phyloP scores from a whole-genome alignment of 2,888 invertebrate genomes.

The Parnassius glacialis region DNA sequence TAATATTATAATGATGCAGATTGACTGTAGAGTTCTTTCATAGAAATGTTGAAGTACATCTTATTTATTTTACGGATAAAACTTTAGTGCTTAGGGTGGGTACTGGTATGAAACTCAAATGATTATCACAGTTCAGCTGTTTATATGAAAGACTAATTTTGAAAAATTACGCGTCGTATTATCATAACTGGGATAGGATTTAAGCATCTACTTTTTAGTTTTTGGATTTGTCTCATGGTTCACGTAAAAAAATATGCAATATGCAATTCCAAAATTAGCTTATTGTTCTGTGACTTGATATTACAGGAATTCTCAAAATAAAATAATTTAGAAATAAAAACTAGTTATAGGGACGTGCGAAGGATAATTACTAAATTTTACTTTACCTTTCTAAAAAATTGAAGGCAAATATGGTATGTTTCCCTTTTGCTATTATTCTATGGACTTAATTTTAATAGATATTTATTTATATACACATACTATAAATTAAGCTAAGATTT shows the following conservation, averaged over 20 bases:
- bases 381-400: constrained; percentile 9
- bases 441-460: constrained; percentile 6
- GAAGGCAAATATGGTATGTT: constrained; percentile 16
- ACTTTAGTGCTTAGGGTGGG: constrained; percentile 17
- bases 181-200: not conserved
- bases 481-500: constrained; percentile 32
- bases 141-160: constrained; percentile 22
- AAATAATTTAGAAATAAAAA: constrained; percentile 3
- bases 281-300: too few relatives aligned
- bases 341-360: constrained; percentile 22
- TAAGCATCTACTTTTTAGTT: constrained; percentile 4
- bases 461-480: constrained; percentile 18
- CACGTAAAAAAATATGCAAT: too few relatives aligned
- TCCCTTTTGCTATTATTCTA: constrained; percentile 2
- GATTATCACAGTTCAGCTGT: constrained; percentile 36
- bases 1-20: constrained; percentile 26
- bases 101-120: constrained; percentile 25
- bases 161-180: constrained; percentile 5
- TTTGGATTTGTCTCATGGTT: not conserved
- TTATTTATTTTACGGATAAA: constrained; percentile 21
- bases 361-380: constrained; percentile 9
- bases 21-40: constrained; percentile 26
- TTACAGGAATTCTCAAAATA: too few relatives aligned
- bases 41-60: constrained; percentile 15
- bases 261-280: too few relatives aligned